These are phyloP conservation scores for Drosophila watanabei DNA, from an alignment of 1,140 invertebrate genomes.

Conservation along the genomic window DNA sequence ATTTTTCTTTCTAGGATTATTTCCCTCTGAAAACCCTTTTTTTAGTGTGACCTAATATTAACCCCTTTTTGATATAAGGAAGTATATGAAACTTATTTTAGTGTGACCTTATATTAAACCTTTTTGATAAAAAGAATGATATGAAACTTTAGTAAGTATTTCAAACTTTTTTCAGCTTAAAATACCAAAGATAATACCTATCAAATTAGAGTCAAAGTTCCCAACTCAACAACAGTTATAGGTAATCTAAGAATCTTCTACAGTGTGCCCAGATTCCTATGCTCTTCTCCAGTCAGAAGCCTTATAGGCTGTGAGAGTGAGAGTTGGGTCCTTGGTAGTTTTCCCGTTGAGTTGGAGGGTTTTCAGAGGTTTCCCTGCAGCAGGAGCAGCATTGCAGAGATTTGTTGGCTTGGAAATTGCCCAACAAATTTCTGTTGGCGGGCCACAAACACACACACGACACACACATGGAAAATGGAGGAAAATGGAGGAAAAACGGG, in stretches of 20 bases:
- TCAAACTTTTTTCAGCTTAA: background rate
- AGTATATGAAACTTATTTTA: background rate
- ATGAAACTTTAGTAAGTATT: background rate
- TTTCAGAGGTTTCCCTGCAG: slow-evolving; percentile 31
- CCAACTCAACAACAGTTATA: background rate
- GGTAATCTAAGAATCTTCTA: background rate
- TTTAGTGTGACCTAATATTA: no score
- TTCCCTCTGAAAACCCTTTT: background rate
- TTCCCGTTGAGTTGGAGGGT: slow-evolving; percentile 6
- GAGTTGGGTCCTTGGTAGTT: background rate
- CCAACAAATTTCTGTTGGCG: slow-evolving; percentile 83
- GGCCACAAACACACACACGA: slow-evolving; percentile 75
- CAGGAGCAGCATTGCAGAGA: slow-evolving; percentile 65
- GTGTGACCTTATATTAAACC: background rate
- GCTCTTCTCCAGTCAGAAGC: slow-evolving; percentile 7
- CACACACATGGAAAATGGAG: slow-evolving; percentile 38
- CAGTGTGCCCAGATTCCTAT: background rate
- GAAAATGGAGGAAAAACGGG: slow-evolving; percentile 1
- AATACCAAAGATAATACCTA: no score
- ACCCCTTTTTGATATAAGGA: no score
- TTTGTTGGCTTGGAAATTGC: slow-evolving; percentile 83
- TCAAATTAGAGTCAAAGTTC: no score
- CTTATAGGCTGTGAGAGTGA: background rate
- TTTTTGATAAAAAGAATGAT: no score
- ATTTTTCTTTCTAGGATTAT: no score